These are phyloP conservation scores for Halocynthia aurantium DNA, from an alignment of 23 tunicate genomes.

Conservation along the genomic window DNA sequence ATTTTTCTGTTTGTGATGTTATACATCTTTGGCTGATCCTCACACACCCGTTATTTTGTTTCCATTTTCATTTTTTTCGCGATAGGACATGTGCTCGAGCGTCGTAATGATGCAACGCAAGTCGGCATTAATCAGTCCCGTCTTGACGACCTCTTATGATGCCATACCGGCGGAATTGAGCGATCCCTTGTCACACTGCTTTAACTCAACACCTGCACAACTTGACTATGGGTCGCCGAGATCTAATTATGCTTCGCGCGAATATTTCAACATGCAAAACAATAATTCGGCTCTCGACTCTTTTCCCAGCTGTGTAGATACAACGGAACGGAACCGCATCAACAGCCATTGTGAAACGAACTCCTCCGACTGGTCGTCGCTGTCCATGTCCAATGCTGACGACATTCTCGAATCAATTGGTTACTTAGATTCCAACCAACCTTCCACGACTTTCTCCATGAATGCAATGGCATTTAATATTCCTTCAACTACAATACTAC, in stretches of 20 bases:
- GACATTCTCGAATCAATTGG: too few relatives aligned
- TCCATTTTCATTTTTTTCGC: slow-evolving; percentile 27
- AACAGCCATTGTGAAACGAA: too few relatives aligned
- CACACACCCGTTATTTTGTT: slow-evolving; percentile 11
- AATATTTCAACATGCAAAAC: slow-evolving; percentile 7
- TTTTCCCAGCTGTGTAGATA: slow-evolving; percentile 8
- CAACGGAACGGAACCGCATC: too few relatives aligned
- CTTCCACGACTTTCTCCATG: too few relatives aligned
- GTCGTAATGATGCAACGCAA: slow-evolving; percentile 27
- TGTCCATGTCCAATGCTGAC: too few relatives aligned
- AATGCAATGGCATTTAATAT: too few relatives aligned
- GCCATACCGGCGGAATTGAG: slow-evolving; percentile 2
- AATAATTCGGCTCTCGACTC: slow-evolving; percentile 25
- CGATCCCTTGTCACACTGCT: slow-evolving; percentile 5
- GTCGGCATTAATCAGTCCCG: slow-evolving; percentile 16
- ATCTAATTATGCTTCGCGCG: neutral
- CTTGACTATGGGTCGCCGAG: neutral
- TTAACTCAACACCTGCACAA: slow-evolving; percentile 3
- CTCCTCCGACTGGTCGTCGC: too few relatives aligned
- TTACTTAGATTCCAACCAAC: too few relatives aligned
- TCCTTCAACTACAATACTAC: too few relatives aligned
- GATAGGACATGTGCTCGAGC: slow-evolving; percentile 38
- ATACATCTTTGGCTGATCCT: neutral
- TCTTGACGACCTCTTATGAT: slow-evolving; percentile 9
- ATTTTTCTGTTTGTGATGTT: neutral